Evolutionary conservation across 2,797 vertebrate genomes (phyloP).

Genomic region (Typhlichthys subterraneus): DNA sequence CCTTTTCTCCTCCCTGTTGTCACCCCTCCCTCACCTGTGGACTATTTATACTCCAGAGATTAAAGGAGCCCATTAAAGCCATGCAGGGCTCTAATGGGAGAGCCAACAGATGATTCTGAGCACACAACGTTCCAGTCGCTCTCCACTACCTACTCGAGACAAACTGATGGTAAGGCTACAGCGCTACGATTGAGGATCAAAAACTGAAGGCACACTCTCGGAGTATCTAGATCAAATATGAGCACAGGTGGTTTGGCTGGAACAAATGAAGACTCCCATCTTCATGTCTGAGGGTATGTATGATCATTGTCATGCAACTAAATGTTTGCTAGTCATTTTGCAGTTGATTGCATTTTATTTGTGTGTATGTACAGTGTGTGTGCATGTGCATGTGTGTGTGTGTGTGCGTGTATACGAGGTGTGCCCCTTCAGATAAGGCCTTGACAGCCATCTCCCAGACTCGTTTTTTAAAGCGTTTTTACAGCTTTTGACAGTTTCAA

Average conservation of each 20-base stretch:
- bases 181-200: too few species aligned
- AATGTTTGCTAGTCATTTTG: background rate
- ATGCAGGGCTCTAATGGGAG: constrained; percentile 39
- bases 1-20: constrained; percentile 8
- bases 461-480: too few species aligned
- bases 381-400: too few species aligned
- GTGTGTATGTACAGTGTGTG: background rate
- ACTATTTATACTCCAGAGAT: constrained; percentile 69
- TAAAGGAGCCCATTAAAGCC: constrained; percentile 52
- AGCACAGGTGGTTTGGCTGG: background rate
- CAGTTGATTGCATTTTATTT: background rate
- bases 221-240: constrained; percentile 33
- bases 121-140: constrained; percentile 9
- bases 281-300: too few species aligned
- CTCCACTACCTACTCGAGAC: background rate
- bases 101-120: constrained; percentile 31
- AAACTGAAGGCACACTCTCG: background rate
- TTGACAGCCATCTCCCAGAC: too few species aligned
- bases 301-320: too few species aligned
- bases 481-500: too few species aligned
- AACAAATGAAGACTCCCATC: too few species aligned
- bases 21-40: constrained; percentile 47
- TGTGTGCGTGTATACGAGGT: too few species aligned
- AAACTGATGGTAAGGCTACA: too few species aligned
- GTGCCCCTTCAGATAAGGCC: too few species aligned